Percentiles rank a stretch among this genome's conserved stretches.
These are phyloP conservation scores for Calosoma granatense DNA, from an alignment of 1,140 invertebrate species.

Conservation along the genomic window DNA sequence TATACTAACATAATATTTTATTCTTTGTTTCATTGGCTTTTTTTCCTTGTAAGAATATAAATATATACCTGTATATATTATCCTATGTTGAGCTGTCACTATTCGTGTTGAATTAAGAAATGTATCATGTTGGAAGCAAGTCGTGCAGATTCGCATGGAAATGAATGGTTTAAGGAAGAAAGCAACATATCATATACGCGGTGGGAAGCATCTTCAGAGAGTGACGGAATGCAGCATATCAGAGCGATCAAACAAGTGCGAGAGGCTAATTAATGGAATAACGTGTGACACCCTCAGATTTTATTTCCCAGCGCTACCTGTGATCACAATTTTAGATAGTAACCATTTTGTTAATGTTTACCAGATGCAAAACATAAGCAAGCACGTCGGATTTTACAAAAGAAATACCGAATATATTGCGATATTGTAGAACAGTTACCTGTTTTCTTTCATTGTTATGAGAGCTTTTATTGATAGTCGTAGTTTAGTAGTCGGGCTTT, in stretches of 20 bases:
- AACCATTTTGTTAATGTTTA: background rate
- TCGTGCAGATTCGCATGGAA: background rate
- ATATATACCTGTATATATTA: too few species aligned
- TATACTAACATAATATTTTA: too few species aligned
- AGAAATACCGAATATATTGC: too few species aligned
- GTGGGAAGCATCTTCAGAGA: slow-evolving; percentile 1
- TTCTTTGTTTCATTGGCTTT: too few species aligned
- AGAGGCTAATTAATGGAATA: background rate
- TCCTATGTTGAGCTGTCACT: too few species aligned
- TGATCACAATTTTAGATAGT: slow-evolving; percentile 6
- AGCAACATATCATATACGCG: slow-evolving; percentile 1
- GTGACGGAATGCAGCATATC: background rate
- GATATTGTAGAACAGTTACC: too few species aligned
- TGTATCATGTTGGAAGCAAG: background rate
- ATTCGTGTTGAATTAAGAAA: too few species aligned
- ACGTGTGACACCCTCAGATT: background rate
- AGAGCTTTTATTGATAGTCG: too few species aligned
- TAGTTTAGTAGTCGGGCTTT: too few species aligned
- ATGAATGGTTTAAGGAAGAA: background rate
- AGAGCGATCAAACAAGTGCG: background rate
- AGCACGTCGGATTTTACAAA: slow-evolving; percentile 3
- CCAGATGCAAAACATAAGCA: background rate
- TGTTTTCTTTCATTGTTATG: too few species aligned
- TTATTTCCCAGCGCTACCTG: slow-evolving; percentile 6
- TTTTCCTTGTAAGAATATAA: too few species aligned